Evolutionary conservation across 2,797 vertebrate genomes (phyloP).

Genomic region (Neosalanx taihuensis): DNA sequence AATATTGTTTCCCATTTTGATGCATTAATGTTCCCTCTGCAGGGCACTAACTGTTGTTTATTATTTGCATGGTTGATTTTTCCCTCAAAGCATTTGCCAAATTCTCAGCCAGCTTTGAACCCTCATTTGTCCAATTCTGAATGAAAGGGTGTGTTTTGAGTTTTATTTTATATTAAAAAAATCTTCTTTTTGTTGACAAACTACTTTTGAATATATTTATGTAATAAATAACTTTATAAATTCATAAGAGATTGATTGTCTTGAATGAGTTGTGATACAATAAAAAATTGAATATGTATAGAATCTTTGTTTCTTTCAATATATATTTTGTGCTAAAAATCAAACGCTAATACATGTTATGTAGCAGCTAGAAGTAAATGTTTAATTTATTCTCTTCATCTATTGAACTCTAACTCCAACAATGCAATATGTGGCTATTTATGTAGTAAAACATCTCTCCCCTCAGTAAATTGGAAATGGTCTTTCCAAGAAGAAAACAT

Average conservation of each 20-base stretch:
- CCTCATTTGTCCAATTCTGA: not conserved
- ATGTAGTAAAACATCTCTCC: constrained; percentile 3
- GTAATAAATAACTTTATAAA: constrained; percentile 62
- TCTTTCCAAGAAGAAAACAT: too few species aligned
- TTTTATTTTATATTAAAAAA: constrained; percentile 45
- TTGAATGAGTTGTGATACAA: constrained; percentile 24
- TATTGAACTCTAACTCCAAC: constrained; percentile 14
- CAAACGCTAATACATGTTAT: not conserved
- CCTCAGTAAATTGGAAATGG: not conserved
- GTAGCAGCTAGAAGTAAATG: constrained; percentile 45
- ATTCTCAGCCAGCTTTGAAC: not conserved
- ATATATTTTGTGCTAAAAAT: not conserved
- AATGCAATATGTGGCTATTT: constrained; percentile 1
- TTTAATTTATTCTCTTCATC: constrained; percentile 20
- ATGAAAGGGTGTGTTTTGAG: constrained; percentile 30
- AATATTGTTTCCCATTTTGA: too few species aligned
- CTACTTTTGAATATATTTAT: constrained; percentile 66
- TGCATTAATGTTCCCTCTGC: too few species aligned
- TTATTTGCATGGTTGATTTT: constrained; percentile 27
- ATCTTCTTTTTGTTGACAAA: constrained; percentile 48
- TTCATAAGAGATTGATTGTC: constrained; percentile 10
- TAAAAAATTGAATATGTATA: constrained; percentile 46
- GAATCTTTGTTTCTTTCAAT: not conserved
- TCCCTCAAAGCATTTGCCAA: not conserved
- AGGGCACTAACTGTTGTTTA: constrained; percentile 6